Evolutionary conservation across 1,140 invertebrate genomes (phyloP).

Genomic region (Dicyema japonicum): DNA sequence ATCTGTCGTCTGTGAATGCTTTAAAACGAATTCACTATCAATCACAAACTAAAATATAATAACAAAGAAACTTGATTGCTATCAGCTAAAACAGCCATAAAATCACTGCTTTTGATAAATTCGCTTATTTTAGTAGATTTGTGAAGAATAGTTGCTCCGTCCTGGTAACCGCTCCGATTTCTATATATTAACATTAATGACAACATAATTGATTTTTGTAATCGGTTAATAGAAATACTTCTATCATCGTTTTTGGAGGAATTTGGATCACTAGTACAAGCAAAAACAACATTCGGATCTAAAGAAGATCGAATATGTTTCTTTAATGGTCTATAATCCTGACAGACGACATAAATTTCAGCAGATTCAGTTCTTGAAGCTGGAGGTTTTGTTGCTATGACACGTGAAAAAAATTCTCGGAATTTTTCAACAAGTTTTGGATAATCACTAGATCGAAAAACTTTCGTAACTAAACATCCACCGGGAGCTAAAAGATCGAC

Average conservation of each 20-base stretch:
- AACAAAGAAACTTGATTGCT: too few relatives aligned
- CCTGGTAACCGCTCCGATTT: too few relatives aligned
- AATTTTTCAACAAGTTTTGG: conserved; percentile 68
- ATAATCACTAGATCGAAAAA: conserved; percentile 93
- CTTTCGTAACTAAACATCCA: conserved; percentile 90
- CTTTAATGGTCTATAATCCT: conserved; percentile 60
- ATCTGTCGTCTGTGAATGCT: conserved; percentile 45
- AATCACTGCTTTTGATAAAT: conserved; percentile 39
- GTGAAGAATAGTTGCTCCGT: too few relatives aligned
- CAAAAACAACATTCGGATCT: too few relatives aligned
- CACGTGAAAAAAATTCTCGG: conserved; percentile 56
- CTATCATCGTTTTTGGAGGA: too few relatives aligned
- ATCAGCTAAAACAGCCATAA: conserved; percentile 36
- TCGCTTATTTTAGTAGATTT: too few relatives aligned
- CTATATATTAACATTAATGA: too few relatives aligned
- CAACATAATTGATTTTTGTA: too few relatives aligned
- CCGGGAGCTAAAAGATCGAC: conserved; percentile 54
- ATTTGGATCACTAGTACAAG: too few relatives aligned
- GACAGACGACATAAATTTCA: conserved; percentile 94
- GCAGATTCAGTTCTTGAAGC: conserved; percentile 88
- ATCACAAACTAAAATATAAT: too few relatives aligned
- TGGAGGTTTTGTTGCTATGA: conserved; percentile 76
- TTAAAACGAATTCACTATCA: conserved; percentile 38
- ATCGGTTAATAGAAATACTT: too few relatives aligned
- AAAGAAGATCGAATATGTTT: too few relatives aligned